Evolutionary conservation across 2,888 invertebrate genomes (phyloP).

Genomic region (Aphelenchoides bicaudatus): DNA sequence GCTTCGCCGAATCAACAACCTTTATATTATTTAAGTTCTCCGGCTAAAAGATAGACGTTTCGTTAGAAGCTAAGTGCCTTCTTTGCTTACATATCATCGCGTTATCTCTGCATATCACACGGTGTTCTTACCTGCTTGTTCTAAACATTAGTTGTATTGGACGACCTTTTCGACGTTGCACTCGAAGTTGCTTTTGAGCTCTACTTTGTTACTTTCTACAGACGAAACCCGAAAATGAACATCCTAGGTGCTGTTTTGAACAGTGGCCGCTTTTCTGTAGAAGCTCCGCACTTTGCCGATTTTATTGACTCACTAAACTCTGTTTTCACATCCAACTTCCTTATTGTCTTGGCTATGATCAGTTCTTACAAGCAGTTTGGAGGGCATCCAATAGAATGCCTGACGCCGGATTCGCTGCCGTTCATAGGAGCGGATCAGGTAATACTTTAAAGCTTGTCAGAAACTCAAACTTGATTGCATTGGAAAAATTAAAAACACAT

Average conservation of each 20-base stretch:
- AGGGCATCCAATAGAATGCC: slow-evolving; percentile 54
- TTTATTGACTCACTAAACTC: slow-evolving; percentile 22
- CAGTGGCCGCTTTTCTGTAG: slow-evolving; percentile 20
- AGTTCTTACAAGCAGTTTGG: slow-evolving; percentile 53
- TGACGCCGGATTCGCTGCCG: slow-evolving; percentile 34
- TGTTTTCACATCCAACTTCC: slow-evolving; percentile 44
- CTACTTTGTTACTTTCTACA: neutral
- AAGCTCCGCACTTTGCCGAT: slow-evolving; percentile 20
- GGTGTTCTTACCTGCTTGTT: neutral
- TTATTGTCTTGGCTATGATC: slow-evolving; percentile 48
- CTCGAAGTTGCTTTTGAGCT: neutral
- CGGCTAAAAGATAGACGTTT: no score
- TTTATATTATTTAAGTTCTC: no score
- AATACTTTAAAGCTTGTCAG: neutral
- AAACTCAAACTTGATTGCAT: neutral
- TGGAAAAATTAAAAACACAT: neutral
- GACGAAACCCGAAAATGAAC: slow-evolving; percentile 18
- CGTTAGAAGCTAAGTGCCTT: no score
- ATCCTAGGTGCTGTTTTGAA: slow-evolving; percentile 23
- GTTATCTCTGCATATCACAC: neutral
- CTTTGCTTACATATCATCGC: neutral
- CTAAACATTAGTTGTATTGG: neutral
- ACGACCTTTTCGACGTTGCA: neutral
- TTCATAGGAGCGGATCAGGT: slow-evolving; percentile 30
- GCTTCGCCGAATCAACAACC: no score